These are phyloP conservation scores for Agonum fuliginosum DNA, from an alignment of 2,888 invertebrate species.

Conservation along the genomic window DNA sequence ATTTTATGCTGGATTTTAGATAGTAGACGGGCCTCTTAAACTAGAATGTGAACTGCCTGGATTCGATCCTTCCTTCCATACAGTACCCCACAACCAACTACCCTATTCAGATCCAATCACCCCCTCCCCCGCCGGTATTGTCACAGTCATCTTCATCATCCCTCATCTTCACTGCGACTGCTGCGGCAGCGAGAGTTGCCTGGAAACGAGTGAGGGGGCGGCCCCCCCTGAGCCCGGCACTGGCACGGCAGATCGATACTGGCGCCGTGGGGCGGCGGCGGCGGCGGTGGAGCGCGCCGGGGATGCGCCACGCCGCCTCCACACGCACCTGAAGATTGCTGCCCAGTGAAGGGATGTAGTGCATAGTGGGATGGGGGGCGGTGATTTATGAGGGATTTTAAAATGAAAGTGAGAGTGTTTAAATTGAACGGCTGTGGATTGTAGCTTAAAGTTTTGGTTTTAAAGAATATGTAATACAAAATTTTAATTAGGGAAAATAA, in stretches of 20 bases:
- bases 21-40: too few species aligned
- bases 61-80: too few species aligned
- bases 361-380: background rate
- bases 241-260: conserved; percentile 23
- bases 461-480: too few species aligned
- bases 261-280: conserved; percentile 8
- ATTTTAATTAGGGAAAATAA: too few species aligned
- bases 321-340: conserved; percentile 1
- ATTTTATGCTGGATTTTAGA: too few species aligned
- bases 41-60: too few species aligned
- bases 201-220: background rate
- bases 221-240: conserved; percentile 30
- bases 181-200: conserved; percentile 9
- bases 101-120: too few species aligned
- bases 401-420: background rate
- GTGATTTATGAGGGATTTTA: too few species aligned
- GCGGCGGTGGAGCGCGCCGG: conserved; percentile 10
- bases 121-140: too few species aligned
- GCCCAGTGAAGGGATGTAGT: background rate
- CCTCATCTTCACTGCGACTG: background rate
- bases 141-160: background rate
- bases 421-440: too few species aligned
- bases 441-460: too few species aligned
- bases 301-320: conserved; percentile 28
- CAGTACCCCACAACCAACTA: too few species aligned